phyloP scores from a whole-genome alignment of 1,140 invertebrate species.

The Sycophila sp. region DNA sequence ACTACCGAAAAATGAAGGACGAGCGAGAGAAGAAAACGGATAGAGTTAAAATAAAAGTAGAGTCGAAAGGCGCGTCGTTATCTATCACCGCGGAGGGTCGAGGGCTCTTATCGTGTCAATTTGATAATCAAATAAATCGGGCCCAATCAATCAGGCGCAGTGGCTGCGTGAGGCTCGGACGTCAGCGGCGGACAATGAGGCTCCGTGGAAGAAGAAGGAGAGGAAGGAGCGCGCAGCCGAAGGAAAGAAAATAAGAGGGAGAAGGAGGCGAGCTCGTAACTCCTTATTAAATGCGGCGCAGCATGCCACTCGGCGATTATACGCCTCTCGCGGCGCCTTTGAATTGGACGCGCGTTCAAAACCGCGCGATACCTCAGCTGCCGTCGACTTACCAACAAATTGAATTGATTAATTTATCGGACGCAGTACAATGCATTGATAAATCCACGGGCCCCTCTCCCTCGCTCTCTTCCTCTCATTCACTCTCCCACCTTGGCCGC shows the following conservation, averaged over 20 bases:
- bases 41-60: too few relatives aligned
- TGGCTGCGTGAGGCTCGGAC: conserved; percentile 7
- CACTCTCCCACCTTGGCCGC: not conserved
- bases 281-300: conserved; percentile 46
- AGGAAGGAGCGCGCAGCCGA: too few relatives aligned
- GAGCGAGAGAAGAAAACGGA: too few relatives aligned
- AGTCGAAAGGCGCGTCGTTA: too few relatives aligned
- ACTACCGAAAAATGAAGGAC: too few relatives aligned
- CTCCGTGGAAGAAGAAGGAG: not conserved
- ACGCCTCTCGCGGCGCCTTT: conserved; percentile 46
- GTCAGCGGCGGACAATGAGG: not conserved
- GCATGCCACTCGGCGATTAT: conserved; percentile 48
- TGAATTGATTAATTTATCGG: conserved; percentile 37
- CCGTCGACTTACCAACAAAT: conserved; percentile 28
- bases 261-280: conserved; percentile 38
- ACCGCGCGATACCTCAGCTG: conserved; percentile 33
- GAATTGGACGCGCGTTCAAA: conserved; percentile 48
- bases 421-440: conserved; percentile 32
- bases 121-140: conserved; percentile 41
- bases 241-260: not conserved
- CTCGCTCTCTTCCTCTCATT: not conserved
- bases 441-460: conserved; percentile 3
- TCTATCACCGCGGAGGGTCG: too few relatives aligned
- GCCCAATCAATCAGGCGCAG: conserved; percentile 42
- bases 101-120: conserved; percentile 7